These are phyloP conservation scores for Argyrosomus japonicus DNA, from an alignment of 2,113 vertebrate genomes.

Conservation along the genomic window DNA sequence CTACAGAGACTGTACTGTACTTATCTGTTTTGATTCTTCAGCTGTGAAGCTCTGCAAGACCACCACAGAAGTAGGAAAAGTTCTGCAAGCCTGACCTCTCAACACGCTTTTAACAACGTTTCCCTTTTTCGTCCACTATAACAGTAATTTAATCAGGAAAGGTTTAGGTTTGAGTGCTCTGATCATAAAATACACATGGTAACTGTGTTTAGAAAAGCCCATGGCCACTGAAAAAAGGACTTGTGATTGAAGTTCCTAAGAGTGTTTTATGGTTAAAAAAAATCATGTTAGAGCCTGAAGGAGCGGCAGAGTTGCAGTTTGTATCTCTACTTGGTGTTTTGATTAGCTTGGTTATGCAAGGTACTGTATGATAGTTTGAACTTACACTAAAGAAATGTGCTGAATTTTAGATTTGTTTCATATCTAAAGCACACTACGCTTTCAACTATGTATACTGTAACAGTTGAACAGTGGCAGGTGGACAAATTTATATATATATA, in stretches of 20 bases:
- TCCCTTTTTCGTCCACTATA: background rate
- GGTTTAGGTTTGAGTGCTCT: background rate
- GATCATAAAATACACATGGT: background rate
- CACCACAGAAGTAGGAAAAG: background rate
- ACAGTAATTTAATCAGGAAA: background rate
- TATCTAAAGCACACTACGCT: background rate
- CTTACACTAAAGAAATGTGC: background rate
- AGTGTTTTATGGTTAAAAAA: background rate
- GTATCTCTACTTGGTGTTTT: background rate
- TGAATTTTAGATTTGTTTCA: background rate
- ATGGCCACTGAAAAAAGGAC: background rate
- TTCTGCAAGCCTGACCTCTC: background rate
- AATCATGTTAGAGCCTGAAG: background rate
- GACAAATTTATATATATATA: background rate
- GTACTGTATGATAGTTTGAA: background rate
- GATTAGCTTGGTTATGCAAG: background rate
- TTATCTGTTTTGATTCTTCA: slow-evolving; percentile 6
- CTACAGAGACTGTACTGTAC: slow-evolving; percentile 6
- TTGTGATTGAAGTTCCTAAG: background rate
- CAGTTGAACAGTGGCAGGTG: background rate
- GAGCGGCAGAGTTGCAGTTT: background rate
- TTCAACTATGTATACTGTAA: background rate
- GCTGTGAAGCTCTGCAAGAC: slow-evolving; percentile 1
- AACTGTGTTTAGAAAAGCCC: background rate
- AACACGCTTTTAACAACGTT: background rate